A percentile compares a stretch with the other conserved stretches of the same genome.
Conservation (phyloP, 2,888 invertebrate genomes). For the Acleris literana region DNA sequence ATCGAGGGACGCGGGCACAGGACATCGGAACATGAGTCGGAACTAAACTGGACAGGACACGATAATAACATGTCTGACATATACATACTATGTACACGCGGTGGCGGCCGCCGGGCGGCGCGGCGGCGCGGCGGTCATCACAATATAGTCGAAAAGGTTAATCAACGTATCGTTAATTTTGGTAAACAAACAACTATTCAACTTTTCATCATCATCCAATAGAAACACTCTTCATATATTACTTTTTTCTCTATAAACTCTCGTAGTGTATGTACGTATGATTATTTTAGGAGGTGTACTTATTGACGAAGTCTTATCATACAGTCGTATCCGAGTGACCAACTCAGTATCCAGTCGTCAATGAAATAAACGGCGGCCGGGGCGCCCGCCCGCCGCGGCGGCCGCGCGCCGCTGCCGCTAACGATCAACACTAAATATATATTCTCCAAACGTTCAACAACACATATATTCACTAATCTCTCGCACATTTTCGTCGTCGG, state of each 20-base stretch:
- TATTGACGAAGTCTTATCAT: slow-evolving; percentile 69
- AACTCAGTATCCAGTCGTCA: slow-evolving; percentile 74
- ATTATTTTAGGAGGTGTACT: slow-evolving; percentile 75
- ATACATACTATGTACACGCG: slow-evolving; percentile 73
- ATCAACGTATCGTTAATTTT: slow-evolving; percentile 72
- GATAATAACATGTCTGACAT: slow-evolving; percentile 71
- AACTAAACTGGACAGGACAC: slow-evolving; percentile 71
- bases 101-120: slow-evolving; percentile 39
- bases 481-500: slow-evolving; percentile 68
- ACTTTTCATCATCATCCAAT: slow-evolving; percentile 67
- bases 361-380: slow-evolving; percentile 61
- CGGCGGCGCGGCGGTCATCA: slow-evolving; percentile 52
- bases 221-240: slow-evolving; percentile 81
- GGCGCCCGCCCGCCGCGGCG: slow-evolving; percentile 46
- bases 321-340: slow-evolving; percentile 77
- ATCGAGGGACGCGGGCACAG: slow-evolving; percentile 65
- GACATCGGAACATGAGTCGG: slow-evolving; percentile 69
- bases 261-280: slow-evolving; percentile 70
- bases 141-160: slow-evolving; percentile 62
- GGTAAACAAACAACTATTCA: slow-evolving; percentile 78
- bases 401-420: slow-evolving; percentile 40
- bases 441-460: slow-evolving; percentile 82
- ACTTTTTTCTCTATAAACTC: slow-evolving; percentile 74
- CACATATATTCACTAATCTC: slow-evolving; percentile 82
- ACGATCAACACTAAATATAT: slow-evolving; percentile 80